phyloP scores from a whole-genome alignment of 2,888 invertebrate genomes.

The Cinara cedri region DNA sequence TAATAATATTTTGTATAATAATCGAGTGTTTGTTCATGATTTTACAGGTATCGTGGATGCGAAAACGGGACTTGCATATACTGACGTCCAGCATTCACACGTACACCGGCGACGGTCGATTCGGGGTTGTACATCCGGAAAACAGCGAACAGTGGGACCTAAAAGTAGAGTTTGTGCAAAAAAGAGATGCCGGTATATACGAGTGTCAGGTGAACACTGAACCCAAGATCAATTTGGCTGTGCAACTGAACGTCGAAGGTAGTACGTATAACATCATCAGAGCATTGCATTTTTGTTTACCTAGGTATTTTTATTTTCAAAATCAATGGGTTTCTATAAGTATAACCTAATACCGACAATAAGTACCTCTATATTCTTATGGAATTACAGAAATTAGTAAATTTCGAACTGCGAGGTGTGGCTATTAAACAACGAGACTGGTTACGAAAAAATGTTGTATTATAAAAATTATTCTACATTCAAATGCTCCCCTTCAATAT shows the following conservation, averaged over 20 bases:
- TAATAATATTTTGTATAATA: background rate
- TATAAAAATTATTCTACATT: too few relatives aligned
- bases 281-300: background rate
- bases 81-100: conserved; percentile 83
- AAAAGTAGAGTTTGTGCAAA: conserved; percentile 82
- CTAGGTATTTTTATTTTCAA: too few relatives aligned
- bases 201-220: conserved; percentile 91
- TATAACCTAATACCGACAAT: too few relatives aligned
- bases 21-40: background rate
- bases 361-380: too few relatives aligned
- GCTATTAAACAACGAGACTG: too few relatives aligned
- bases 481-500: too few relatives aligned
- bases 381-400: too few relatives aligned
- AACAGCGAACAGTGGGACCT: conserved; percentile 87
- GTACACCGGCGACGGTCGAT: conserved; percentile 85
- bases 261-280: conserved; percentile 60
- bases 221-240: conserved; percentile 85
- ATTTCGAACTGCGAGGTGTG: too few relatives aligned
- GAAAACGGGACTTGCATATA: conserved; percentile 82
- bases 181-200: conserved; percentile 82
- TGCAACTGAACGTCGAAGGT: conserved; percentile 82
- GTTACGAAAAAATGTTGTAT: too few relatives aligned
- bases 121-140: conserved; percentile 83
- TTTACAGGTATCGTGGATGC: conserved; percentile 80
- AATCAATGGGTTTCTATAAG: too few relatives aligned